Evolutionary conservation across 2,797 vertebrate species (phyloP), one percentile per base, ranked within the genome.

Genomic region (Poeciliopsis presidionis): DNA sequence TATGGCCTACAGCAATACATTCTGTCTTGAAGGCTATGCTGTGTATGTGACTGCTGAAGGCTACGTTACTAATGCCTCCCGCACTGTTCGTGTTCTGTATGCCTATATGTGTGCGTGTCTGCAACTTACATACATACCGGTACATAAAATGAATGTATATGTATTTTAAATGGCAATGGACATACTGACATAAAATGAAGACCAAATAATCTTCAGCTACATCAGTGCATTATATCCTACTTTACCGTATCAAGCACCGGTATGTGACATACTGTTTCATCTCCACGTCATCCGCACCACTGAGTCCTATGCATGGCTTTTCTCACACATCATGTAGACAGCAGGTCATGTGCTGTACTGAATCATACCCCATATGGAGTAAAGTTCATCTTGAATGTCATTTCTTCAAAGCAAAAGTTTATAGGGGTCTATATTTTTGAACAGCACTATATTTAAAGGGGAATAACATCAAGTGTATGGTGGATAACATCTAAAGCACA

Each of bases 1-100:
- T 91, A 90, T 90, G 84, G 89, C 87, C 89, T 82, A 72, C 61
- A 87, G 91, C 91, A 76, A 84, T 91, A 87, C 87, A 91, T 91
- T 83, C 78, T 88, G 74, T 70, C 51, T 76, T 89, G 87, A 92
- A 92, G 92, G 91, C 88, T 91, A 79, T 84, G 81, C 25, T 84
- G 86, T 86, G 86, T 85, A 46, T 85, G 80, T 80, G 89, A 87
- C 85, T 87, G 85, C 80, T 81, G 88, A 92, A 92, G 90, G 90
- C 88, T 89, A 72, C 55, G 72, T 69, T 70, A 73, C 73, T 85
- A 87, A 91, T 91, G 55, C 73, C 79, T 30, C 70, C 76, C 74
- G 39, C 77, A 80, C 79, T 78, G 65, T 81, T 75, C 76, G 13
- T 73, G 14, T 18, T 63, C 57, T 72, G 53, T 43, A 53, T 81